Conservation (phyloP, 23 tunicate species). For the Phallusia fumigata region DNA sequence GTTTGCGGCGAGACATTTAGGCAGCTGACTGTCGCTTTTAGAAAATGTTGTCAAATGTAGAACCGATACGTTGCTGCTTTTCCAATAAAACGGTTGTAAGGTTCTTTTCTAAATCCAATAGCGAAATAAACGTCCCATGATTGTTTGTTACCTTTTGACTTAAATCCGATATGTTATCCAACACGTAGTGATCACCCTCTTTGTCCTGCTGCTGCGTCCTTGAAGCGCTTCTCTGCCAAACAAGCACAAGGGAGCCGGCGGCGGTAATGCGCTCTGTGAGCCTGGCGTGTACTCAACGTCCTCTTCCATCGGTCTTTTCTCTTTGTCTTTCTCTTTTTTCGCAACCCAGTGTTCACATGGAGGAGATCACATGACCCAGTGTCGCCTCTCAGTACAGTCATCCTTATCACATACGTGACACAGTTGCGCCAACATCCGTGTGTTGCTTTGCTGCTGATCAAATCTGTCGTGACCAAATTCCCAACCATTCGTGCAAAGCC, state of each 20-base stretch:
- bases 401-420: constrained; percentile 51
- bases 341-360: constrained; percentile 28
- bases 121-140: too few species aligned
- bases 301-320: constrained; percentile 67
- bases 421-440: constrained; percentile 10
- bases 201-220: constrained; percentile 55
- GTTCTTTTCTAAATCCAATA: too few species aligned
- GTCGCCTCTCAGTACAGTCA: constrained; percentile 68
- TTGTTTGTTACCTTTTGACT: too few species aligned
- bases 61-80: too few species aligned
- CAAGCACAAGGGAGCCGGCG: constrained; percentile 36
- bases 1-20: constrained; percentile 71
- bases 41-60: too few species aligned
- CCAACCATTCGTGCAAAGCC: not conserved
- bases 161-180: too few species aligned
- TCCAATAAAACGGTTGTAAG: too few species aligned
- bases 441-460: constrained; percentile 9
- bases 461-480: not conserved
- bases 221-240: constrained; percentile 20
- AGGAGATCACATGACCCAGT: constrained; percentile 72
- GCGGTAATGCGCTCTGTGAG: constrained; percentile 42
- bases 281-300: constrained; percentile 59
- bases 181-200: constrained; percentile 10
- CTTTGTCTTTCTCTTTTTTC: constrained; percentile 36
- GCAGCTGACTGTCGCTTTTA: not conserved